These are phyloP conservation scores for Stenopsyche tienmushanensis DNA, from an alignment of 1,140 invertebrate genomes.

Conservation along the genomic window DNA sequence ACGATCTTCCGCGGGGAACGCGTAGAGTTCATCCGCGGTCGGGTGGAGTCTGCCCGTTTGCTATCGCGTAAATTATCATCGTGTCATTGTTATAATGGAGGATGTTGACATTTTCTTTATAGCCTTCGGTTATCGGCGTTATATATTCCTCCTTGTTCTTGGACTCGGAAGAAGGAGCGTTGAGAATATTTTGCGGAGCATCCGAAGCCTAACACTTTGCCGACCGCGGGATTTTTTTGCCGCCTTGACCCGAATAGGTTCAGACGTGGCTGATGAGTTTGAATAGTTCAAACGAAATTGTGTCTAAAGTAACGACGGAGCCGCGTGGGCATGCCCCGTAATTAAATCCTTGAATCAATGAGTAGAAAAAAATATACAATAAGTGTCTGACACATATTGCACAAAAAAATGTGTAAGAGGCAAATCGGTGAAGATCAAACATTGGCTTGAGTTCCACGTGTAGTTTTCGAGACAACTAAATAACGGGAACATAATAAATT, in stretches of 20 bases:
- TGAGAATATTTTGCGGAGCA: too few relatives aligned
- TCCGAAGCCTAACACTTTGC: neutral
- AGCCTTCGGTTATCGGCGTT: too few relatives aligned
- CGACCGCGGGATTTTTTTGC: neutral
- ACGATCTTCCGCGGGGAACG: too few relatives aligned
- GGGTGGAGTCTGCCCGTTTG: too few relatives aligned
- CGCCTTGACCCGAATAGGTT: neutral
- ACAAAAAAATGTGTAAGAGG: neutral
- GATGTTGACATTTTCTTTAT: too few relatives aligned
- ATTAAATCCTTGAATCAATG: neutral
- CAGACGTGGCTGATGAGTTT: neutral
- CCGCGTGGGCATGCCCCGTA: neutral
- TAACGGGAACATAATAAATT: too few relatives aligned
- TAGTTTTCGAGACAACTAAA: too few relatives aligned
- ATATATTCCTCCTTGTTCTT: too few relatives aligned
- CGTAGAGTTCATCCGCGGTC: too few relatives aligned
- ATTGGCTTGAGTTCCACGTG: neutral
- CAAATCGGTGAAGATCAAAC: neutral
- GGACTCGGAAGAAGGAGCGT: too few relatives aligned
- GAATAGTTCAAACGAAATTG: neutral
- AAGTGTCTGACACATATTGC: neutral
- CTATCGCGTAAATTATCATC: too few relatives aligned
- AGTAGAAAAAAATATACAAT: neutral
- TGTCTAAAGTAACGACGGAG: neutral
- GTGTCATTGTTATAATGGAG: too few relatives aligned